Evolutionary conservation across 2,888 invertebrate species (phyloP), one percentile per base, ranked within the genome.

Genomic region (Prosapia bicincta): DNA sequence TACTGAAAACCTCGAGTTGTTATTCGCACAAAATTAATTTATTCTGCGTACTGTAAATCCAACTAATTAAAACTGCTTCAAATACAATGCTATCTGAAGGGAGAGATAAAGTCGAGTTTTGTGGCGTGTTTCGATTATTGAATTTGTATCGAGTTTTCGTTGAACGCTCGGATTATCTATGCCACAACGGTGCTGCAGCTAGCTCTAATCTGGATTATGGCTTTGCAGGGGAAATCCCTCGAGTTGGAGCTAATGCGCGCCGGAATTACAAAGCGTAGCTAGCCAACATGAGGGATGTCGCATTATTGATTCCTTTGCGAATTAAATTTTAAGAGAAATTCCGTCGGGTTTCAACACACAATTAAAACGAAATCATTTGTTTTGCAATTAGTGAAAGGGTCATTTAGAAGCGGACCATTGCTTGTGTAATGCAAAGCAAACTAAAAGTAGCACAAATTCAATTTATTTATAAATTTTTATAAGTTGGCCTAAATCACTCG

Each of bases 141-240:
- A 74, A 74, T 43, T 74, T 74, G 74, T 78, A 78, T 76, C 71
- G 78, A 66, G 76, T 76, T 72, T 38, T 70, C 43, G 38, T 43
- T 32, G n/a, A 69, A 69, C 43, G 23, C 38, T 38, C 69, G 78
- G 78, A 78, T 78, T 76, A 78, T 76, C 77, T 76, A 71, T 69
- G 54, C 76, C 77, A 54, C 76, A 76, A 30, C 71, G 73, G 69
- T 76, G 68, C 72, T 38, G 67, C 70, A n/a, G n/a, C 68, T 38
- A 24, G 65, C 75, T 71, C 71, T 79, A 79, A 79, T 79, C 79
- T 77, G 79, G 79, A 79, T 79, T 78, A 79, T 75, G 78, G 76
- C 76, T 76, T 76, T 76, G 72, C 76, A 71, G 71, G 65, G 76
- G 71, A 76, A 76, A 71, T 71, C 76, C 76, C 72, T 74, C 24